Evolutionary conservation across 35 echinoderm and acorn worm species (phyloP).

Genomic region (Chiridota heheva): DNA sequence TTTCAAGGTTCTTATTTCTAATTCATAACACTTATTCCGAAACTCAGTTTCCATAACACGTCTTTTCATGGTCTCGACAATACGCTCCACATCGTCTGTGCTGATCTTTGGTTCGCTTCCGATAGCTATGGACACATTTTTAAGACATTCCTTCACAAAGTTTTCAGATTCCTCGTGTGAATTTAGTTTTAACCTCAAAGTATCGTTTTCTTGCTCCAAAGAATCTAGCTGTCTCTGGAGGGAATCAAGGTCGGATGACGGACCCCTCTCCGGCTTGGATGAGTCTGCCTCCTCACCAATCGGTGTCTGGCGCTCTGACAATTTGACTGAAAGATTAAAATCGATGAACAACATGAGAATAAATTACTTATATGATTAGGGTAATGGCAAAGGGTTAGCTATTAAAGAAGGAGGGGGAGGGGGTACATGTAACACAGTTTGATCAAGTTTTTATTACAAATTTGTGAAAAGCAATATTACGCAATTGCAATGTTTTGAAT

Average conservation of each 20-base stretch:
- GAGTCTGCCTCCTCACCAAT: constrained; percentile 55
- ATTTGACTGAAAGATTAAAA: constrained; percentile 6
- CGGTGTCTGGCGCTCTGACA: constrained; percentile 56
- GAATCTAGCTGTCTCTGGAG: constrained; percentile 65
- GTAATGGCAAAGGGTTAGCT: background rate
- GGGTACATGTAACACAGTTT: background rate
- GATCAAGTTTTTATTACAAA: background rate
- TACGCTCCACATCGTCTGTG: constrained; percentile 46
- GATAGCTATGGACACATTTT: constrained; percentile 30
- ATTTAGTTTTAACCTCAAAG: constrained; percentile 67
- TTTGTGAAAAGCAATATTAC: background rate
- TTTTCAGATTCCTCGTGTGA: constrained; percentile 72
- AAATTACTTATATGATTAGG: background rate
- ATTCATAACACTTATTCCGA: constrained; percentile 54
- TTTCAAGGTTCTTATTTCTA: constrained; percentile 78
- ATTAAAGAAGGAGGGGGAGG: background rate
- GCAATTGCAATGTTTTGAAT: too few species aligned
- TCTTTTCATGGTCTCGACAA: constrained; percentile 67
- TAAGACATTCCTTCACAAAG: constrained; percentile 32
- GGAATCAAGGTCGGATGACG: constrained; percentile 12
- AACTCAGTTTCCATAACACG: constrained; percentile 68
- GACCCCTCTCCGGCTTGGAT: constrained; percentile 3
- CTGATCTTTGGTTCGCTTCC: constrained; percentile 23
- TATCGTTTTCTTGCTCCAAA: constrained; percentile 79
- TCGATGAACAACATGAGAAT: too few species aligned